Conservation (phyloP, 2,888 invertebrate species). For the Cataglyphis albicans region DNA sequence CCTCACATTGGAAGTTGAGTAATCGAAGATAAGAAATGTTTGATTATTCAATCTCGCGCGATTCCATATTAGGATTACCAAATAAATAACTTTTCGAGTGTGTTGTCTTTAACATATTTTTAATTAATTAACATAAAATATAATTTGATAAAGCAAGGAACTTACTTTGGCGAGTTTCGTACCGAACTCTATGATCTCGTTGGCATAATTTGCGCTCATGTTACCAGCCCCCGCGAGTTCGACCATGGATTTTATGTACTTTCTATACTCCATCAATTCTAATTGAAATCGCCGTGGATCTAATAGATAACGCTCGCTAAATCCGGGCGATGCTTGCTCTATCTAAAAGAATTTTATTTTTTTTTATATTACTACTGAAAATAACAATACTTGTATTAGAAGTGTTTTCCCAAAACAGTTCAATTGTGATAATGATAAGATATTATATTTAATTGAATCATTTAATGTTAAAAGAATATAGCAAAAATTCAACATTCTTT, state of each 20-base stretch:
- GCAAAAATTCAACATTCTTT: not conserved
- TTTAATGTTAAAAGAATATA: not conserved
- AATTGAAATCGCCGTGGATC: constrained; percentile 88
- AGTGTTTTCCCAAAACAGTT: not conserved
- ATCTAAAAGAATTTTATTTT: constrained; percentile 85
- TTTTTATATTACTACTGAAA: not conserved
- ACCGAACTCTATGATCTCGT: constrained; percentile 89
- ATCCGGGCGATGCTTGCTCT: constrained; percentile 90
- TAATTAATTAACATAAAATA: not conserved
- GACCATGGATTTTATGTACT: constrained; percentile 88
- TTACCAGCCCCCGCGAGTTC: constrained; percentile 81
- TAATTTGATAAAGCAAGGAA: not conserved
- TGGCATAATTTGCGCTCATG: constrained; percentile 87
- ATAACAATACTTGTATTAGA: not conserved
- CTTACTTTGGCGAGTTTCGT: constrained; percentile 89
- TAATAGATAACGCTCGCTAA: constrained; percentile 89
- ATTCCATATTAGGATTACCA: not conserved
- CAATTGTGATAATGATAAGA: not conserved
- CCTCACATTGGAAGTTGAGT: constrained; percentile 31
- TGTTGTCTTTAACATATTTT: not conserved
- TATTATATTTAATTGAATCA: constrained; percentile 9
- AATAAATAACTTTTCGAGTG: not conserved
- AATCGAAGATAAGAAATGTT: not conserved
- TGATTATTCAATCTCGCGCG: not conserved
- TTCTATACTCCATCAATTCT: constrained; percentile 88